phyloP scores from a whole-genome alignment of 92 coral and sea anemone genomes.

The Actinostola sp. region DNA sequence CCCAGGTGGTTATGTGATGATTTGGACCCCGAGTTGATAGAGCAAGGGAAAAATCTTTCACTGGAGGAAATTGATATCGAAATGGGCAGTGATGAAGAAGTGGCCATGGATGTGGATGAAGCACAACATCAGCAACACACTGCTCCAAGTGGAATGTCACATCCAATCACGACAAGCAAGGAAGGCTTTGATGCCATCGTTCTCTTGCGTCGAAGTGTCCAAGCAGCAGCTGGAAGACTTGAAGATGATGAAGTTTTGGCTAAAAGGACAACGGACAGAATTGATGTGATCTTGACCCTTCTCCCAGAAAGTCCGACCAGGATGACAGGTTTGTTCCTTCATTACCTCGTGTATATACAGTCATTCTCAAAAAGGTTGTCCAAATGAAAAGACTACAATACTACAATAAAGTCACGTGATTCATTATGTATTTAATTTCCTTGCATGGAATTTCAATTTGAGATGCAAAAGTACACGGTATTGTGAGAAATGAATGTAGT shows the following conservation, averaged over 20 bases:
- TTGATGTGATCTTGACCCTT: conserved; percentile 59
- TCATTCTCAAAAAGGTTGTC: too few relatives aligned
- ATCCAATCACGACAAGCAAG: background rate
- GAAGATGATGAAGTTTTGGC: conserved; percentile 61
- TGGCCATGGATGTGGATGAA: conserved; percentile 12
- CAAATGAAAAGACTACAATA: too few relatives aligned
- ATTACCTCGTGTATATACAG: background rate
- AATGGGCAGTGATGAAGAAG: conserved; percentile 5
- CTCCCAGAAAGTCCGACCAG: conserved; percentile 54
- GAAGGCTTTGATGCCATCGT: conserved; percentile 20
- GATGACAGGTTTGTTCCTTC: background rate
- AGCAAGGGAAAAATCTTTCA: background rate
- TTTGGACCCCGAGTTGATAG: background rate
- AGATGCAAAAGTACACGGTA: too few relatives aligned
- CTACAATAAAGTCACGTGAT: too few relatives aligned
- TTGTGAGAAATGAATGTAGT: too few relatives aligned
- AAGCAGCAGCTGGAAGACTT: conserved; percentile 73
- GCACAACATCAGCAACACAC: background rate
- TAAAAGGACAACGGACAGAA: conserved; percentile 66
- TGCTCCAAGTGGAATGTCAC: too few relatives aligned
- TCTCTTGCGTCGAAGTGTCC: conserved; percentile 59
- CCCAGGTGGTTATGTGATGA: background rate
- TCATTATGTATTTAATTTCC: too few relatives aligned
- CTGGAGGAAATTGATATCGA: conserved; percentile 1
- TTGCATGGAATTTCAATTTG: too few relatives aligned